Percentiles rank a stretch among this genome's conserved stretches.
Evolutionary conservation across 1,140 invertebrate genomes (phyloP).

Genomic region (Akabosia matsudoensis): DNA sequence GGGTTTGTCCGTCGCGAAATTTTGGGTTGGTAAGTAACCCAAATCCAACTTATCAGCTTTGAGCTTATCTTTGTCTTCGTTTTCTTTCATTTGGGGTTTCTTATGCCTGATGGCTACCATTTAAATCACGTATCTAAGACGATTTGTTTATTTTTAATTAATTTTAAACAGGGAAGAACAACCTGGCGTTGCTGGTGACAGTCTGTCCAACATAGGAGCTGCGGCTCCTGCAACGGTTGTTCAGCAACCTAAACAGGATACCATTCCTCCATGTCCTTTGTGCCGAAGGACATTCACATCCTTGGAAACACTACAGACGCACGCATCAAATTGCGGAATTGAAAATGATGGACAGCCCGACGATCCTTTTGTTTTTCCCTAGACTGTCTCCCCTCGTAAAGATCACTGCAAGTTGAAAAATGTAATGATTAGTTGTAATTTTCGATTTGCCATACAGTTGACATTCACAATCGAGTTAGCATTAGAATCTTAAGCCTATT

Average conservation of each 20-base stretch:
- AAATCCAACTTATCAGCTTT: neutral
- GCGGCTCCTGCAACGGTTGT: neutral
- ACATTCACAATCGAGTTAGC: no score
- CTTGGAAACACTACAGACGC: neutral
- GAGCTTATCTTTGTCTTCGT: neutral
- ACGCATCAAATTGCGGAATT: slow-evolving; percentile 28
- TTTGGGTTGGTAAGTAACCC: slow-evolving; percentile 15
- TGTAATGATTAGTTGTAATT: neutral
- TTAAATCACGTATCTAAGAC: no score
- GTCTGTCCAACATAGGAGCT: neutral
- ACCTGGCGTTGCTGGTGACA: neutral
- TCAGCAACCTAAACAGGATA: neutral
- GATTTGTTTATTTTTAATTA: no score
- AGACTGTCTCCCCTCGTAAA: neutral
- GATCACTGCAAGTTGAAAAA: neutral
- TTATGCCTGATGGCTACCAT: no score
- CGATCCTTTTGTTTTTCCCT: slow-evolving; percentile 35
- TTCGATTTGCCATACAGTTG: neutral
- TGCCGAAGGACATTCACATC: slow-evolving; percentile 1
- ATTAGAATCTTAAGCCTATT: no score
- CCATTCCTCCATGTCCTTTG: neutral
- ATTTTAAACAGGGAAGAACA: neutral
- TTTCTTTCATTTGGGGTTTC: no score
- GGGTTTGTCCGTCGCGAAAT: slow-evolving; percentile 13
- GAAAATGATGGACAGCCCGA: slow-evolving; percentile 8